Evolutionary conservation across 2,888 invertebrate genomes (phyloP), one percentile per base, ranked within the genome.

Genomic region (Sphinx pinastri): DNA sequence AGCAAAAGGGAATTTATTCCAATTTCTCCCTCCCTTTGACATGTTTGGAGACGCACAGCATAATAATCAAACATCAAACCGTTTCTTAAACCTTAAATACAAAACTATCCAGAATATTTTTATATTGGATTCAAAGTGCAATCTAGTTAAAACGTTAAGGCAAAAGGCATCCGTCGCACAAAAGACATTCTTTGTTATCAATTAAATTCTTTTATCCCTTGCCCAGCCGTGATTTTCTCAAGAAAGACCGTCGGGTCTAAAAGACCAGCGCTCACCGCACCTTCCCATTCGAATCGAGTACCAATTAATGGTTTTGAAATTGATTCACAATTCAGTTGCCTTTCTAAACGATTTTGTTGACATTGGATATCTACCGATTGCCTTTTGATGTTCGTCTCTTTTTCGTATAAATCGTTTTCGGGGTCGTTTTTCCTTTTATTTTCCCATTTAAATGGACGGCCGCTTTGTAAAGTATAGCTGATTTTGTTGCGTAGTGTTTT

Each of bases 241-340:
- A 82, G 84, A 71, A 72, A 68, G 59, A 69, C 49, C 54, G 70
- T 57, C 59, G 66, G 69, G 84, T 81, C 80, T 82, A 87, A 89
- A 88, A 87, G 87, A 87, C 83, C 80, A 79, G 79, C 84, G 82
- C 84, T 84, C 82, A 80, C 75, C 83, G 84, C 84, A 87, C 85
- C 81, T 84, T 73, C 77, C 75, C 73, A 75, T 76, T 79, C 81
- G 80, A 79, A 79, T 81, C 81, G 83, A 86, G 82, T 83, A 87
- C 89, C 91, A 93, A 93, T 93, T 93, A 93, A 91, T 87, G 88
- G 86, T 90, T 91, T 91, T 87, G 83, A 87, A 89, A 91, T 91
- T 88, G 91, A 93, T 88, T 91, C 89, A 81, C 77, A 79, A 87
- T 86, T 85, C 83, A 77, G 63, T 49, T 49, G 75, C 79, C 73